Evolutionary conservation across 1,140 invertebrate species (phyloP).

Genomic region (Solenopsis invicta): DNA sequence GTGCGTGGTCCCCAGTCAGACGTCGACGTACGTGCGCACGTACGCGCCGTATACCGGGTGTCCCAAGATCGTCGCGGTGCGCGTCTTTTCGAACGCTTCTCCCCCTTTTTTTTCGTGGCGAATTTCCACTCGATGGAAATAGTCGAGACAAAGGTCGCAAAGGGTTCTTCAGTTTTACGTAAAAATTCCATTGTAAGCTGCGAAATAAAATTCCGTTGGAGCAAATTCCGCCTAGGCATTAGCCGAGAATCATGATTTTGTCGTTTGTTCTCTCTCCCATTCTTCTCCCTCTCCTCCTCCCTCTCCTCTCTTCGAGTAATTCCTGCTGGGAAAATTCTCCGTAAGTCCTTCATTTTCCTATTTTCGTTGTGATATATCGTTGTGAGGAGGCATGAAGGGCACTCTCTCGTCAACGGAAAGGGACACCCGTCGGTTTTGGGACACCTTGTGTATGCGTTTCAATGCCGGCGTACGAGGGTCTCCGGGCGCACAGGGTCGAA

Average conservation of each 20-base stretch:
- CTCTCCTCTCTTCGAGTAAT: not conserved
- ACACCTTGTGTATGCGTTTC: not conserved
- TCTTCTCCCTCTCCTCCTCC: too few relatives aligned
- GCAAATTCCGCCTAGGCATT: not conserved
- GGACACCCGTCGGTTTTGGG: not conserved
- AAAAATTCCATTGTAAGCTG: not conserved
- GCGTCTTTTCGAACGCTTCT: not conserved
- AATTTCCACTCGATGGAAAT: not conserved
- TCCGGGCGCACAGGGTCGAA: constrained; percentile 12
- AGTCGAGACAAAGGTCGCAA: not conserved
- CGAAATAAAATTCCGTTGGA: not conserved
- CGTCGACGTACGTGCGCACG: constrained; percentile 31
- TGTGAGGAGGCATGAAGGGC: not conserved
- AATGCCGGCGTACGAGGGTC: constrained; percentile 13
- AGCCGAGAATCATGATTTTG: not conserved
- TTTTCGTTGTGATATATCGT: not conserved
- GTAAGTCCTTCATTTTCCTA: not conserved
- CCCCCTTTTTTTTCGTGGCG: not conserved
- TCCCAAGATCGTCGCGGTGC: not conserved
- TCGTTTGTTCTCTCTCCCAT: not conserved
- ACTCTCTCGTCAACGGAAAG: not conserved
- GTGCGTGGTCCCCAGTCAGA: constrained; percentile 37
- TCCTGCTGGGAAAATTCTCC: not conserved
- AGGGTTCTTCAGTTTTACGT: not conserved
- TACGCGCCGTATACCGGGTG: constrained; percentile 42